These are phyloP conservation scores for Cephus rjabovi DNA, from an alignment of 2,888 invertebrate genomes.

Conservation along the genomic window DNA sequence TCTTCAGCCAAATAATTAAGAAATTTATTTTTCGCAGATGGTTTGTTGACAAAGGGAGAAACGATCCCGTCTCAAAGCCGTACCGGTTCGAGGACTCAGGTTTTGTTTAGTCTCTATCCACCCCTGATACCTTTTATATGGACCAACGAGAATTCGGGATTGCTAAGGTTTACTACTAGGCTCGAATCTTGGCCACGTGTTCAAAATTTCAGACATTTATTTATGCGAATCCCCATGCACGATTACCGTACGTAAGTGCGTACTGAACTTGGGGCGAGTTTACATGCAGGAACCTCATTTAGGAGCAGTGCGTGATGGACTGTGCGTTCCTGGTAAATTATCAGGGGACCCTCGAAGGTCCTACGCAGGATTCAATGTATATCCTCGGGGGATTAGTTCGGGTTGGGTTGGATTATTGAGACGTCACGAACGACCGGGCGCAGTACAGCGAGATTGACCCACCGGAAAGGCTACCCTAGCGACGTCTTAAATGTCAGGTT, in stretches of 20 bases:
- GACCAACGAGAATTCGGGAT: neutral
- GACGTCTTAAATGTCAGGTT: neutral
- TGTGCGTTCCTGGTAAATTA: neutral
- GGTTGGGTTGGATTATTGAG: neutral
- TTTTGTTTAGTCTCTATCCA: too few relatives aligned
- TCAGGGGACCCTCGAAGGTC: neutral
- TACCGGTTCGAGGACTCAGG: neutral
- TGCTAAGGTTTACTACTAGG: too few relatives aligned
- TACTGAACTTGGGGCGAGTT: neutral
- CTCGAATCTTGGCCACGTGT: neutral
- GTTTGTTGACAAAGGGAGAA: neutral
- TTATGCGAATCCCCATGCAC: neutral
- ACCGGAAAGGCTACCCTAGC: neutral
- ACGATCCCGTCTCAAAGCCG: neutral
- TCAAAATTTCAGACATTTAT: neutral
- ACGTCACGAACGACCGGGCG: neutral
- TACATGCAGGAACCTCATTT: neutral
- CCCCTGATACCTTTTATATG: neutral
- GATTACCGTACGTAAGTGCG: neutral
- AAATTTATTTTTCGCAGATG: neutral
- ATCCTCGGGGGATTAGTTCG: neutral
- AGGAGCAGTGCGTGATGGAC: neutral
- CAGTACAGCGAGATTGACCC: neutral
- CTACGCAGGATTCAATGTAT: neutral
- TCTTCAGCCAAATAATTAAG: neutral